Evolutionary conservation across 37 sponge, comb jelly and placozoan species (phyloP).

Genomic region (Eunapius fragilis): DNA sequence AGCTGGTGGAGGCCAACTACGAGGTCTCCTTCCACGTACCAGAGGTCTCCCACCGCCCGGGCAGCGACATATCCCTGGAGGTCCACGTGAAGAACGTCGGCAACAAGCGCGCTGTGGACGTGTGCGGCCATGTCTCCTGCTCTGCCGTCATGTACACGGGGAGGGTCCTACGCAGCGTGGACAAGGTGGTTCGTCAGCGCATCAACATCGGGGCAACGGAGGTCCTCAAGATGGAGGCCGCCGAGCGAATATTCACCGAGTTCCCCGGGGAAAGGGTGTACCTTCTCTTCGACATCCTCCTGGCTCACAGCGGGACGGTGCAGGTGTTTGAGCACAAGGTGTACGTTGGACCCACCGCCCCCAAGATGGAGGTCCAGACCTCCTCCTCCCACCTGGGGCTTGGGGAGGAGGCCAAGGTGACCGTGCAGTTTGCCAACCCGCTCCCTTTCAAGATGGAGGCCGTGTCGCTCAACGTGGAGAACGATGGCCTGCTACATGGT

Average conservation of each 20-base stretch:
- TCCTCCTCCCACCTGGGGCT: constrained; percentile 4
- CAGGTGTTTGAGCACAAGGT: constrained; percentile 33
- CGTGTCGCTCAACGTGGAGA: constrained; percentile 35
- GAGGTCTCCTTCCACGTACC: constrained; percentile 37
- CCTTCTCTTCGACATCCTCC: constrained; percentile 25
- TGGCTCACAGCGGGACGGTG: constrained; percentile 21
- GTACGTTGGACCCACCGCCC: constrained; percentile 16
- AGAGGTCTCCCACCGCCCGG: constrained; percentile 6
- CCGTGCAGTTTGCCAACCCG: constrained; percentile 31
- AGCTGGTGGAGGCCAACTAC: constrained; percentile 32
- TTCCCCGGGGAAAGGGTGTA: constrained; percentile 40
- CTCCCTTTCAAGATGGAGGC: constrained; percentile 45
- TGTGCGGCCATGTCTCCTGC: not conserved
- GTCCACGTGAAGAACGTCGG: constrained; percentile 21
- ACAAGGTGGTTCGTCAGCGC: not conserved
- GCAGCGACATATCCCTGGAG: constrained; percentile 5
- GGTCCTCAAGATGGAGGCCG: constrained; percentile 11
- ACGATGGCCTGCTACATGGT: constrained; percentile 27
- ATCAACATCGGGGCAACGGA: constrained; percentile 27
- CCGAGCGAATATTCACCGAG: constrained; percentile 18
- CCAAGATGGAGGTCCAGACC: constrained; percentile 10
- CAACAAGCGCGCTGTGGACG: not conserved
- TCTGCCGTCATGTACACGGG: constrained; percentile 30
- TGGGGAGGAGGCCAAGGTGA: constrained; percentile 12
- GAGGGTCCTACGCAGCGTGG: not conserved